These are phyloP conservation scores for Prionailurus bengalensis DNA, from an alignment of 2,113 vertebrate species.

Conservation along the genomic window DNA sequence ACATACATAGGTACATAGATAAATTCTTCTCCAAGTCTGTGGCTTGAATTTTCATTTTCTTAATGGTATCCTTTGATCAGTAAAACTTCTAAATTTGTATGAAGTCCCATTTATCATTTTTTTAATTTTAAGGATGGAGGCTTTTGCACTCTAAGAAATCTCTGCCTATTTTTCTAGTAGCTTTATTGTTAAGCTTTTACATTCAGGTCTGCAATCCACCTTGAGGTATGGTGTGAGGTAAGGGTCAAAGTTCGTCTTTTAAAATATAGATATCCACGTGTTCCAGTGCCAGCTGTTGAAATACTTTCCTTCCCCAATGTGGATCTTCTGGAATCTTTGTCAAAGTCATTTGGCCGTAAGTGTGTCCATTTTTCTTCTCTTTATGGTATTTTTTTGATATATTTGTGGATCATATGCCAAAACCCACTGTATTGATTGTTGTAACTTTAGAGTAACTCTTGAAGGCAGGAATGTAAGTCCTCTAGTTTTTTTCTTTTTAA, in stretches of 20 bases:
- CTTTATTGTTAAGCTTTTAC: neutral
- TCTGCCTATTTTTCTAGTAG: neutral
- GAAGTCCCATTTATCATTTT: neutral
- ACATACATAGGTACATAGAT: neutral
- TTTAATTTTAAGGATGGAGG: neutral
- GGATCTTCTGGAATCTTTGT: constrained; percentile 3
- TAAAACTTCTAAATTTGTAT: constrained; percentile 8
- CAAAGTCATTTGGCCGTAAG: neutral
- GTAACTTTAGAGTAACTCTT: neutral
- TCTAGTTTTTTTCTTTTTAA: constrained; percentile 11
- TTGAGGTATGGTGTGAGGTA: neutral
- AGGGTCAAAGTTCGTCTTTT: neutral
- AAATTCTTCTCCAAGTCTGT: neutral
- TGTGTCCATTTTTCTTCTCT: neutral
- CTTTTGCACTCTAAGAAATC: constrained; percentile 38
- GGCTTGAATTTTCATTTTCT: constrained; percentile 44
- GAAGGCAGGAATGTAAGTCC: neutral
- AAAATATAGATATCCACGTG: neutral
- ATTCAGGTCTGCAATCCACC: neutral
- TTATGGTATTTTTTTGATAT: neutral
- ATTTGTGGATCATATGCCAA: neutral
- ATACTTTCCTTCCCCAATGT: neutral
- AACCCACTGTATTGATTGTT: neutral
- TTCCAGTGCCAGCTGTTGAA: neutral
- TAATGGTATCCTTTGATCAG: neutral